A percentile compares a stretch with the other conserved stretches of the same genome.
These are phyloP conservation scores for Hypanus sabinus DNA, from an alignment of 2,113 vertebrate species.

Conservation along the genomic window DNA sequence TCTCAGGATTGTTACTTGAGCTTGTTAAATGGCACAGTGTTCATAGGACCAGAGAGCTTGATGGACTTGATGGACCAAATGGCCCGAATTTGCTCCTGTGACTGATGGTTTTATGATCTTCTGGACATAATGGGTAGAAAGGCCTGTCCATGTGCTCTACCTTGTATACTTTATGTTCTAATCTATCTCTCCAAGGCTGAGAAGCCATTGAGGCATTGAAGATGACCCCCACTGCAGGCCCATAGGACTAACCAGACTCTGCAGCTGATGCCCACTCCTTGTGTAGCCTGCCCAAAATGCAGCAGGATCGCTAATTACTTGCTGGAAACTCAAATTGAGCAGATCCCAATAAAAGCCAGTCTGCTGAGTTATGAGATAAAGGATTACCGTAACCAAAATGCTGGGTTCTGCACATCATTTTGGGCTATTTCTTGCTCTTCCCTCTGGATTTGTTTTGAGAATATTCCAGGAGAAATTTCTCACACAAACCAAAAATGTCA, in stretches of 20 bases:
- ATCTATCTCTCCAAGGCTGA: neutral
- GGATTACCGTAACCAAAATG: neutral
- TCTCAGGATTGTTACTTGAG: no score
- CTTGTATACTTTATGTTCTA: neutral
- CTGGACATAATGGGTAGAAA: no score
- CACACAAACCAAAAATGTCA: neutral
- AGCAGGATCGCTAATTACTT: neutral
- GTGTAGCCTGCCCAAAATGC: neutral
- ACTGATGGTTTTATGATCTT: no score
- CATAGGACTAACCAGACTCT: neutral
- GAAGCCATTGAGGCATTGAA: neutral
- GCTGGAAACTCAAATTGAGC: neutral
- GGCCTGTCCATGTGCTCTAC: no score
- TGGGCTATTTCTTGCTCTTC: neutral
- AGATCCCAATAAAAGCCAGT: neutral
- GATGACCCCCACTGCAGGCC: neutral
- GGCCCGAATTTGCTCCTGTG: no score
- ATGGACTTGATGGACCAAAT: no score
- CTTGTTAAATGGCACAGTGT: no score
- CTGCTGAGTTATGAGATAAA: neutral
- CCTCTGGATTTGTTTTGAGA: neutral
- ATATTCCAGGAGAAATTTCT: neutral
- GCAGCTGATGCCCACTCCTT: no score
- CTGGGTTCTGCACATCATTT: neutral
- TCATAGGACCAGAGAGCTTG: no score